A percentile compares a stretch with the other conserved stretches of the same genome.
Evolutionary conservation across 1,140 invertebrate species (phyloP).

Genomic region (Leguminivora glycinivorella): DNA sequence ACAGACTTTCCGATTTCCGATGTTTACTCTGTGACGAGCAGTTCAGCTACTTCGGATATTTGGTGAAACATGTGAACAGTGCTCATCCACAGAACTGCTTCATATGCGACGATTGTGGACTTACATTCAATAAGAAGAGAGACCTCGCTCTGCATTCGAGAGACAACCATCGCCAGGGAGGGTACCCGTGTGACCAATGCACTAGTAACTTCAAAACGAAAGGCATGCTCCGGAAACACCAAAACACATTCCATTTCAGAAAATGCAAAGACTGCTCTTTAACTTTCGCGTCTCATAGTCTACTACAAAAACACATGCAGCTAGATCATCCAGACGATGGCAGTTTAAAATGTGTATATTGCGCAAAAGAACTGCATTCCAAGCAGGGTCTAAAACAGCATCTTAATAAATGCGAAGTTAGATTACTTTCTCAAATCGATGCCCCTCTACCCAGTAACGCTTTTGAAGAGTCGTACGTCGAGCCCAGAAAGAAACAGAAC

Average conservation of each 20-base stretch:
- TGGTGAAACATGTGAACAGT: conserved; percentile 60
- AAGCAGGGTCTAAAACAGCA: conserved; percentile 55
- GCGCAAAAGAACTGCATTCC: conserved; percentile 55
- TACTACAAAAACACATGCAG: conserved; percentile 55
- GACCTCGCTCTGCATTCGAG: conserved; percentile 54
- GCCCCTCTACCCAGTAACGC: neutral
- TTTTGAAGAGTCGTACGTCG: conserved; percentile 33
- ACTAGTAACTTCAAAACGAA: conserved; percentile 45
- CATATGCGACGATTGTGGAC: conserved; percentile 61
- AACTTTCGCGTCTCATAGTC: conserved; percentile 43
- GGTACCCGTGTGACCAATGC: conserved; percentile 58
- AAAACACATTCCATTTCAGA: conserved; percentile 55
- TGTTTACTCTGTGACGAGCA: conserved; percentile 56
- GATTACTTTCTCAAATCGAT: conserved; percentile 35
- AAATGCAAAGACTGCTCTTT: conserved; percentile 50
- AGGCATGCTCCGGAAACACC: conserved; percentile 43
- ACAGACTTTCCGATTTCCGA: conserved; percentile 49
- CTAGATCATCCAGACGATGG: conserved; percentile 50
- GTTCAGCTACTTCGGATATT: conserved; percentile 54
- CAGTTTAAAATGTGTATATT: conserved; percentile 51
- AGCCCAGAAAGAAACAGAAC: conserved; percentile 55
- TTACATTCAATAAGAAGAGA: conserved; percentile 57
- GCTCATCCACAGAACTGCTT: conserved; percentile 56
- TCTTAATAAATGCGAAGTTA: conserved; percentile 50
- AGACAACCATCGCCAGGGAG: conserved; percentile 51